phyloP scores from a whole-genome alignment of 2,888 invertebrate species.

The Drosophila lutescens region DNA sequence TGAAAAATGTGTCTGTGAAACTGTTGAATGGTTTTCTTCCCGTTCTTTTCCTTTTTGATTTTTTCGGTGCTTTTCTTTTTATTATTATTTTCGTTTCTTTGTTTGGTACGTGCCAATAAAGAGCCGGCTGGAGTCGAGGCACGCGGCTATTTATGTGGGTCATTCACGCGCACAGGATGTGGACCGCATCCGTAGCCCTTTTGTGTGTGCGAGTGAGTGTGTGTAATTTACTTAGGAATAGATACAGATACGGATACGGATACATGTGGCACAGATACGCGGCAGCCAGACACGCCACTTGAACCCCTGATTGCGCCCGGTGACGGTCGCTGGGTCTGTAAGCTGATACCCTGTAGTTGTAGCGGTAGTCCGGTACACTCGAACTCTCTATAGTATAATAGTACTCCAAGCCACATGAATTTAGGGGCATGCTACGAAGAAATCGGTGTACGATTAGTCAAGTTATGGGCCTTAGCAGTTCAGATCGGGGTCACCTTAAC shows the following conservation, averaged over 20 bases:
- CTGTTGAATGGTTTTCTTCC: conserved; percentile 17
- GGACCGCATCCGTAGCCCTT: conserved; percentile 23
- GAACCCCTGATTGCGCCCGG: conserved; percentile 64
- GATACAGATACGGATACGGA: conserved; percentile 49
- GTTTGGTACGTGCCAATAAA: conserved; percentile 64
- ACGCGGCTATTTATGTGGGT: conserved; percentile 71
- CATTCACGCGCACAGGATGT: conserved; percentile 70
- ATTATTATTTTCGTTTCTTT: conserved; percentile 21
- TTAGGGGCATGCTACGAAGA: not conserved
- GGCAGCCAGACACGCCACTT: conserved; percentile 58
- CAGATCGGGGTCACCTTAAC: not conserved
- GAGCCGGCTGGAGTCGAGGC: conserved; percentile 16
- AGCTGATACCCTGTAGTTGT: conserved; percentile 17
- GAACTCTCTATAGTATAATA: not conserved
- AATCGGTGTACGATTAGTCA: not conserved
- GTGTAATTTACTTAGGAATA: conserved; percentile 74
- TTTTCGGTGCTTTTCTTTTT: not conserved
- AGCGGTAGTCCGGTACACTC: no score
- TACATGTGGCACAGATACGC: conserved; percentile 33
- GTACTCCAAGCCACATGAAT: not conserved
- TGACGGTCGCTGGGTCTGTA: conserved; percentile 39
- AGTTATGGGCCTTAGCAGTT: not conserved
- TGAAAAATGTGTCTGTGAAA: conserved; percentile 21
- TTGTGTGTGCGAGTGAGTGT: conserved; percentile 18
- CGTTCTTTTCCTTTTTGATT: not conserved